A percentile compares a stretch with the other conserved stretches of the same genome.
Conservation (phyloP, 2,113 vertebrate genomes). For the Sphyrna mokarran region DNA sequence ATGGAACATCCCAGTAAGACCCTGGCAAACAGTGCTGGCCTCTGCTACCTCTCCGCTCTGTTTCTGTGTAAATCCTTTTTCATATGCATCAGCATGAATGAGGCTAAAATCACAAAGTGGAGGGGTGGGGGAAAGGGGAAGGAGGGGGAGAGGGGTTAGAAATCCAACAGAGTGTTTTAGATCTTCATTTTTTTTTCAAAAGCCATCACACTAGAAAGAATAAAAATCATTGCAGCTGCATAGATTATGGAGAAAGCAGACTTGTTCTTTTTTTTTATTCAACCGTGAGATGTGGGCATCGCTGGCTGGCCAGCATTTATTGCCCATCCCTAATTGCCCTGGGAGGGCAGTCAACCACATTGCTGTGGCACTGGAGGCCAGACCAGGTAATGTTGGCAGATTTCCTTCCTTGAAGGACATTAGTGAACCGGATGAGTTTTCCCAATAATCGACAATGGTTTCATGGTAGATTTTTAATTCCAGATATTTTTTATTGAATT, state of each 20-base stretch:
- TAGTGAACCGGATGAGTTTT: too few relatives aligned
- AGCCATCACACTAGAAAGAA: neutral
- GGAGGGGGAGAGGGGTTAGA: neutral
- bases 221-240: neutral
- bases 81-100: neutral
- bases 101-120: neutral
- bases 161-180: neutral
- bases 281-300: too few relatives aligned
- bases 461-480: too few relatives aligned
- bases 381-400: too few relatives aligned
- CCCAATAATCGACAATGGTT: too few relatives aligned
- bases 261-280: neutral
- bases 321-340: too few relatives aligned
- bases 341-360: too few relatives aligned
- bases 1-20: slow-evolving; percentile 61
- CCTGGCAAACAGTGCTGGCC: slow-evolving; percentile 56
- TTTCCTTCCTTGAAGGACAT: too few relatives aligned
- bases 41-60: slow-evolving; percentile 40
- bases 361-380: too few relatives aligned
- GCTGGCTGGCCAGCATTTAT: too few relatives aligned
- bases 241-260: neutral
- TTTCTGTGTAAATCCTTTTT: slow-evolving; percentile 15
- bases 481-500: too few relatives aligned
- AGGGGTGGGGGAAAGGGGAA: neutral
- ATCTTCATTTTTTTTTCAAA: neutral